phyloP scores from a whole-genome alignment of 2,797 vertebrate species.

The Vipera ursinii region DNA sequence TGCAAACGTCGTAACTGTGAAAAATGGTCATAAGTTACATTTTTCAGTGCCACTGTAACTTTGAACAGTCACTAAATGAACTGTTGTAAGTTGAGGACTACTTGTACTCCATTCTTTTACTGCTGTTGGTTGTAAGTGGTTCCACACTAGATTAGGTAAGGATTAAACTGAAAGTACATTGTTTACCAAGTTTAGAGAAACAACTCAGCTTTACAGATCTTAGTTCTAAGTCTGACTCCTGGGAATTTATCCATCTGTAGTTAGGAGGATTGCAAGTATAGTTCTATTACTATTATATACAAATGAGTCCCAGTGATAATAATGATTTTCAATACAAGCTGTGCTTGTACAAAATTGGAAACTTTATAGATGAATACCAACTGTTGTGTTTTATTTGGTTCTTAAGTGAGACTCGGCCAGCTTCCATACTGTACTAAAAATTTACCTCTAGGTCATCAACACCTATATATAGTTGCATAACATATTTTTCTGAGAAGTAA shows the following conservation, averaged over 20 bases:
- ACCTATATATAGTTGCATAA: conserved; percentile 77
- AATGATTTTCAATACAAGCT: neutral
- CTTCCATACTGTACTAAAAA: neutral
- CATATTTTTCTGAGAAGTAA: conserved; percentile 51
- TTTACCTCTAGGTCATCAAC: conserved; percentile 66
- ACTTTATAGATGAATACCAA: rapidly evolving
- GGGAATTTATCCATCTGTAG: neutral
- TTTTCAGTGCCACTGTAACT: neutral
- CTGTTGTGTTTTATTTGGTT: rapidly evolving
- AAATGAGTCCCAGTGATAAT: neutral
- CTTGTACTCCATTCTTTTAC: neutral
- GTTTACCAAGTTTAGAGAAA: neutral
- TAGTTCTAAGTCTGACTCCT: neutral
- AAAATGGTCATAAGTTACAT: neutral
- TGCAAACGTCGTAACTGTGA: neutral
- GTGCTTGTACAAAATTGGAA: too few species aligned
- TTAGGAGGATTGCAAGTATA: neutral
- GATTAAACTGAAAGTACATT: neutral
- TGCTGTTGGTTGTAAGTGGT: neutral
- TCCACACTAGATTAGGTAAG: neutral
- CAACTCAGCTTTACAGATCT: neutral
- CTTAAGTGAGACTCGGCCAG: rapidly evolving
- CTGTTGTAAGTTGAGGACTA: neutral
- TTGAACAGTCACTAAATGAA: neutral
- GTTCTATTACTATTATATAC: rapidly evolving